phyloP scores from a whole-genome alignment of 2,797 vertebrate genomes.

The Eulemur rubriventer region DNA sequence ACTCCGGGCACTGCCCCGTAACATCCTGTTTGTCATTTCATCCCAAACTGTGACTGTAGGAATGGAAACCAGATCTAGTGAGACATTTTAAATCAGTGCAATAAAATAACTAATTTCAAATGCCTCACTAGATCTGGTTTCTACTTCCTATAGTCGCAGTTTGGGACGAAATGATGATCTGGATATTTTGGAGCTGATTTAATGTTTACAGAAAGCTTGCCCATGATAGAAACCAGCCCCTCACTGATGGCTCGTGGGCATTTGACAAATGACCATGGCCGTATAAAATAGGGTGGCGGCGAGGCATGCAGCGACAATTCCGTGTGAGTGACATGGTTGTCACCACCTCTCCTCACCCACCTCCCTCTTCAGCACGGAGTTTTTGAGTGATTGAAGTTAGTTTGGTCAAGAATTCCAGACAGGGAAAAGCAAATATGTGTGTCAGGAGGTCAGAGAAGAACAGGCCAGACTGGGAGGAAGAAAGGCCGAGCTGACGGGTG shows the following conservation, averaged over 20 bases:
- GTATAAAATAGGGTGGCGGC: not conserved
- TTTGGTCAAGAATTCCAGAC: slow-evolving; percentile 62
- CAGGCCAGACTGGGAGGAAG: not conserved
- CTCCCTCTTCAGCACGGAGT: not conserved
- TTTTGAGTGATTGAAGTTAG: slow-evolving; percentile 42
- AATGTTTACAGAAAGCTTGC: not conserved
- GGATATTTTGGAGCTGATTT: not conserved
- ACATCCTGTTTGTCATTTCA: not conserved
- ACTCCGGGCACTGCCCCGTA: not conserved
- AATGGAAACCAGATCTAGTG: not conserved
- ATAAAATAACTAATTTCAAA: too few relatives aligned
- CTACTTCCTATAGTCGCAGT: too few relatives aligned
- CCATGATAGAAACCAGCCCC: not conserved
- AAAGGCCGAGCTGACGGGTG: slow-evolving; percentile 32
- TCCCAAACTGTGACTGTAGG: not conserved
- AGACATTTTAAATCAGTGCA: not conserved
- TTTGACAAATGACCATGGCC: slow-evolving; percentile 26
- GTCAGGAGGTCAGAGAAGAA: slow-evolving; percentile 64
- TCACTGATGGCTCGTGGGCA: not conserved
- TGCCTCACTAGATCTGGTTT: too few relatives aligned
- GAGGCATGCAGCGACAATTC: not conserved
- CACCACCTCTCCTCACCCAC: not conserved
- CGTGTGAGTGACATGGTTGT: not conserved
- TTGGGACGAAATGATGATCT: too few relatives aligned
- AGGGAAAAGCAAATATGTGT: slow-evolving; percentile 65